Evolutionary conservation across 1,140 invertebrate species (phyloP).

Genomic region (Lordiphosa clarofinis): DNA sequence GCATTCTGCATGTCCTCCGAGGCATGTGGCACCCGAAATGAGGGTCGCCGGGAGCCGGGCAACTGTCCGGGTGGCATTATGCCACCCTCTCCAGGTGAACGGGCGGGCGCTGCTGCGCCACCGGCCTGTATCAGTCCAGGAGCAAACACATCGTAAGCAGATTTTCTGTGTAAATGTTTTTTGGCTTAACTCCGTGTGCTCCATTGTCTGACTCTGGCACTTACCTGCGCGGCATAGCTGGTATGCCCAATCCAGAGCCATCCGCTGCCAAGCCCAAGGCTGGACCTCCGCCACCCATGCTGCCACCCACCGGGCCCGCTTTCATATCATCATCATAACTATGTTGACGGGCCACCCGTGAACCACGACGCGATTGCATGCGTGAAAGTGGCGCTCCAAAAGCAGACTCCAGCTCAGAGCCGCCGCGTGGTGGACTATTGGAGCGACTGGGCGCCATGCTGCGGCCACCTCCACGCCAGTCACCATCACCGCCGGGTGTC

Average conservation of each 20-base stretch:
- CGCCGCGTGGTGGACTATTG: slow-evolving; percentile 80
- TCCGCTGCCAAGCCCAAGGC: slow-evolving; percentile 81
- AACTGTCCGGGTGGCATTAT: slow-evolving; percentile 70
- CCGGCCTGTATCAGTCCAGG: slow-evolving; percentile 68
- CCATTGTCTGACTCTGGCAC: background rate
- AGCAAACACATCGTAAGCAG: slow-evolving; percentile 89
- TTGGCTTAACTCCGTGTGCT: no score
- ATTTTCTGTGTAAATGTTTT: slow-evolving; percentile 81
- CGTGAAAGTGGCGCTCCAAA: slow-evolving; percentile 70
- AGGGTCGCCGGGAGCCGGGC: slow-evolving; percentile 83
- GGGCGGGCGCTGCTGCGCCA: slow-evolving; percentile 34
- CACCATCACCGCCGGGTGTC: no score
- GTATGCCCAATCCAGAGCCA: slow-evolving; percentile 82
- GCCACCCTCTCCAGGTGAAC: slow-evolving; percentile 65
- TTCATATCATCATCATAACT: slow-evolving; percentile 89
- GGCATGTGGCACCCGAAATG: slow-evolving; percentile 83
- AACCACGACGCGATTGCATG: slow-evolving; percentile 83
- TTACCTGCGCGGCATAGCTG: slow-evolving; percentile 85
- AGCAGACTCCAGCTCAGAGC: slow-evolving; percentile 61
- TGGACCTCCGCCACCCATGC: slow-evolving; percentile 80
- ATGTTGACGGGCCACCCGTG: slow-evolving; percentile 85
- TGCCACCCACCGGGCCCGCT: slow-evolving; percentile 71
- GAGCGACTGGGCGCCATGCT: slow-evolving; percentile 80
- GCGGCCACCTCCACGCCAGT: slow-evolving; percentile 68
- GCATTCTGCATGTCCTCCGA: slow-evolving; percentile 81